These are phyloP conservation scores for Drosophila burlai DNA, from an alignment of 1,140 invertebrate species.

Conservation along the genomic window DNA sequence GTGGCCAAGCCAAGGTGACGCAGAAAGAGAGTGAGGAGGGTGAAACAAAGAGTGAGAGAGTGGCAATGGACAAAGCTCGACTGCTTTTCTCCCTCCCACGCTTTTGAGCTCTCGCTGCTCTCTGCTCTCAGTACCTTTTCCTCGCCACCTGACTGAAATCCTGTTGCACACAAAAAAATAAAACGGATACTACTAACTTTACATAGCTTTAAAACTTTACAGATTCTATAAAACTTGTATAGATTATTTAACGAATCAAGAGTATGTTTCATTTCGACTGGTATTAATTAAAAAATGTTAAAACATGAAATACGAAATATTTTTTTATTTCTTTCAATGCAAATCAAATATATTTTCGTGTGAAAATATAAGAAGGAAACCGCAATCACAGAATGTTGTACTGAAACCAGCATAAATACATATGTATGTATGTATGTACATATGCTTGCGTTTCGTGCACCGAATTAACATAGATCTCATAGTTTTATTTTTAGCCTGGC, in stretches of 20 bases:
- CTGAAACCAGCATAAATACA: not conserved
- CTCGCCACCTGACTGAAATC: constrained; percentile 3
- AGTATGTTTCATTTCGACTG: too few species aligned
- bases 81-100: constrained; percentile 4
- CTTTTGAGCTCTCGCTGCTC: not conserved
- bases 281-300: too few species aligned
- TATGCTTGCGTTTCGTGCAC: constrained; percentile 24
- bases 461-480: constrained; percentile 66
- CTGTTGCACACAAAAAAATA: constrained; percentile 8
- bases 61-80: constrained; percentile 26
- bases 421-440: not conserved
- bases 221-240: too few species aligned
- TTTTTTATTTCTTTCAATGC: not conserved
- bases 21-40: not conserved
- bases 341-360: not conserved
- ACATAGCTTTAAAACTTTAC: too few species aligned
- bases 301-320: not conserved
- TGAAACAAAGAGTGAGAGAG: constrained; percentile 3
- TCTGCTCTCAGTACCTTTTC: not conserved
- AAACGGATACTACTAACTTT: not conserved
- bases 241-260: too few species aligned
- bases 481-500: constrained; percentile 70
- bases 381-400: constrained; percentile 6
- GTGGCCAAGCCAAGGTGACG: constrained; percentile 15
- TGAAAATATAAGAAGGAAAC: not conserved